Conservation (phyloP, 2,888 invertebrate species). For the Agriotes lineatus region DNA sequence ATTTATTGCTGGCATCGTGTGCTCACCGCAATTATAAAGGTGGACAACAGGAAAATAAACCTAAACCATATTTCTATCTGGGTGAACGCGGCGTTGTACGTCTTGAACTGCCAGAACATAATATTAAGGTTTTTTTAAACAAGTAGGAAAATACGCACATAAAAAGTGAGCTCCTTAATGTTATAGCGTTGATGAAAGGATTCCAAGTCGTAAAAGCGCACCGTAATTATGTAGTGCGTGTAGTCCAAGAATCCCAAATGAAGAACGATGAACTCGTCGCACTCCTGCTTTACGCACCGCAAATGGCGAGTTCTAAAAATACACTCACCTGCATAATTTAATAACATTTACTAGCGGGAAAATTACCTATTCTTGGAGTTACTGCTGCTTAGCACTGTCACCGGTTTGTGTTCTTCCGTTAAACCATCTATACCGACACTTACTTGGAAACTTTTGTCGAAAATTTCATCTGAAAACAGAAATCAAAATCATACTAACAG, state of each 20-base stretch:
- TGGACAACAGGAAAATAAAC: conserved; percentile 89
- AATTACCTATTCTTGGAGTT: conserved; percentile 79
- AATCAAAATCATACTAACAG: too few relatives aligned
- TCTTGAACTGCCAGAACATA: conserved; percentile 98
- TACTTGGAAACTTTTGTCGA: conserved; percentile 90
- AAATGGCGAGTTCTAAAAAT: conserved; percentile 81
- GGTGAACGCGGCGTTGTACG: conserved; percentile 95
- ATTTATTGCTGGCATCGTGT: neutral
- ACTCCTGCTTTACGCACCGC: conserved; percentile 82
- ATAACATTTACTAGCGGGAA: neutral
- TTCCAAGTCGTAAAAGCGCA: conserved; percentile 87
- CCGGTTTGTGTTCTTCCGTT: conserved; percentile 79
- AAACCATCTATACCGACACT: conserved; percentile 88
- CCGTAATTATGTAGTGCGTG: conserved; percentile 87
- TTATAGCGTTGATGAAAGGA: conserved; percentile 87
- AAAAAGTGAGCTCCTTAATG: conserved; percentile 86
- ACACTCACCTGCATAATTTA: neutral
- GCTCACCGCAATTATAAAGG: conserved; percentile 70
- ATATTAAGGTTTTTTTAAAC: neutral
- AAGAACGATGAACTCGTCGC: conserved; percentile 89
- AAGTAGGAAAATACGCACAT: conserved; percentile 73
- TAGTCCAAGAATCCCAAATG: conserved; percentile 93
- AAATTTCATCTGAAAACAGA: conserved; percentile 87
- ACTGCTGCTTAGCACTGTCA: conserved; percentile 75
- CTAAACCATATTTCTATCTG: conserved; percentile 98